Conservation (phyloP, 2,797 vertebrate species). For the Gouania willdenowi region DNA sequence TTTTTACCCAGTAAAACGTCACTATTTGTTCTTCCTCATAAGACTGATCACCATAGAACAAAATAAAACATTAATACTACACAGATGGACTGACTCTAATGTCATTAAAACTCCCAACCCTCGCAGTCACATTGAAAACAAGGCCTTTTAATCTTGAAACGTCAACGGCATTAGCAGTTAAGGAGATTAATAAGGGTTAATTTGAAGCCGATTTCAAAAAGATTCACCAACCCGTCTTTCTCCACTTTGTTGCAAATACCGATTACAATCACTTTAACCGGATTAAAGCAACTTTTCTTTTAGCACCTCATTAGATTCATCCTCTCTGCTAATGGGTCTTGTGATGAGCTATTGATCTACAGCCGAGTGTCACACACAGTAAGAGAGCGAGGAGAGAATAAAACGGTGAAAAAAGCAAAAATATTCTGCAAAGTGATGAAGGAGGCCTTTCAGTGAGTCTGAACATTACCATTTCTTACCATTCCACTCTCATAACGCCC, state of each 20-base stretch:
- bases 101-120: background rate
- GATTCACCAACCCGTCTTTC: slow-evolving; percentile 9
- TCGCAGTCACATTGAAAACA: background rate
- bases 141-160: slow-evolving; percentile 3
- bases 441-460: slow-evolving; percentile 5
- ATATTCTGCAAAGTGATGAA: slow-evolving; percentile 8
- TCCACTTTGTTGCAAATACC: slow-evolving; percentile 18
- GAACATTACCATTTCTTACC: background rate
- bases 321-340: slow-evolving; percentile 68
- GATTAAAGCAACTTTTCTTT: slow-evolving; percentile 53
- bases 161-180: slow-evolving; percentile 1
- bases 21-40: background rate
- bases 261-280: slow-evolving; percentile 25
- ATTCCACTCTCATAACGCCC: slow-evolving; percentile 1
- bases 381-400: slow-evolving; percentile 14
- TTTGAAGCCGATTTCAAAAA: slow-evolving; percentile 26
- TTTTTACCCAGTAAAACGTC: slow-evolving; percentile 36
- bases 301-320: slow-evolving; percentile 63
- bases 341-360: slow-evolving; percentile 76
- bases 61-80: slow-evolving; percentile 25
- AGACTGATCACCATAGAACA: slow-evolving; percentile 17
- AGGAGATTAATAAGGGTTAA: slow-evolving; percentile 28
- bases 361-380: slow-evolving; percentile 45
- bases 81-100: background rate
- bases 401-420: slow-evolving; percentile 6